Evolutionary conservation across 1,140 invertebrate species (phyloP).

Genomic region (Bombus consobrinus): DNA sequence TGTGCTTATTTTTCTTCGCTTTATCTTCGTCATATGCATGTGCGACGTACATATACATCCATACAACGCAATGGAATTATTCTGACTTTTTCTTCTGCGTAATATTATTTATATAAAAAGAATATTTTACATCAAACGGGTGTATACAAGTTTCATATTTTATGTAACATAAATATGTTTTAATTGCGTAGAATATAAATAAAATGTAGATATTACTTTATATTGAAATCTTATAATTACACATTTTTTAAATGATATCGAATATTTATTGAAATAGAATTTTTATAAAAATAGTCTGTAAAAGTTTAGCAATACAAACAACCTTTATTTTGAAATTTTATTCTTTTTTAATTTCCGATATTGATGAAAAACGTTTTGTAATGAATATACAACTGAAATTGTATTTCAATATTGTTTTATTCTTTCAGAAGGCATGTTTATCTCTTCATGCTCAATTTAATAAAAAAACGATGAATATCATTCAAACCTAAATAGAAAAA

Average conservation of each 20-base stretch:
- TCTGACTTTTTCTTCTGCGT: too few species aligned
- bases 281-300: not conserved
- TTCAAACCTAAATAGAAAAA: not conserved
- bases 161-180: not conserved
- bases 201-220: too few species aligned
- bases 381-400: not conserved
- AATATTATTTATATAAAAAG: not conserved
- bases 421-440: not conserved
- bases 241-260: not conserved
- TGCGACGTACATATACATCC: not conserved
- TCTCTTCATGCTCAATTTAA: not conserved
- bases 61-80: not conserved
- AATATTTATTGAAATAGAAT: not conserved
- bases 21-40: constrained; percentile 15
- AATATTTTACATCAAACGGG: not conserved
- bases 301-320: not conserved
- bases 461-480: not conserved
- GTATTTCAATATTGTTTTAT: not conserved
- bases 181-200: not conserved
- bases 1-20: constrained; percentile 58
- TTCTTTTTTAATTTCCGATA: not conserved
- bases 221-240: not conserved
- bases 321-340: not conserved
- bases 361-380: not conserved
- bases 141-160: not conserved